Percentiles rank a stretch among this genome's conserved stretches.
phyloP scores from a whole-genome alignment of 2,888 invertebrate species.

The Vesta saturnalis region DNA sequence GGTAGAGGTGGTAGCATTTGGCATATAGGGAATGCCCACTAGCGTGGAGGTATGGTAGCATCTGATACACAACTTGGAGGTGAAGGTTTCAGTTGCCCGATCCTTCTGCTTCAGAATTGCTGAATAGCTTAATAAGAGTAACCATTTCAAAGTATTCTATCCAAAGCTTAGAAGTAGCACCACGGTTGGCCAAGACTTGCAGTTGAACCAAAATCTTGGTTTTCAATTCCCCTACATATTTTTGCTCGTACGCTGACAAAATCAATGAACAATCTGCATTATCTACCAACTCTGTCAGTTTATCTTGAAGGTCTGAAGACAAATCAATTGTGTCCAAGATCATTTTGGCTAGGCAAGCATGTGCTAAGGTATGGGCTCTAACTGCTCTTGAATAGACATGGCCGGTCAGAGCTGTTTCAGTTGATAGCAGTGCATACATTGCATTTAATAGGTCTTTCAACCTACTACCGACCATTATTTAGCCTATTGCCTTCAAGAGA shows the following conservation, averaged over 20 bases:
- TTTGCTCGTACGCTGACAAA: not conserved
- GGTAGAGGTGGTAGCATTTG: constrained; percentile 13
- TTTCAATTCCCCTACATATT: constrained; percentile 12
- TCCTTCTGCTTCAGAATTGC: constrained; percentile 18
- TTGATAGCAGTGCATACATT: too few relatives aligned
- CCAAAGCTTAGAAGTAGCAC: constrained; percentile 19
- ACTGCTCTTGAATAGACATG: not conserved
- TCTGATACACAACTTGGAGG: constrained; percentile 5
- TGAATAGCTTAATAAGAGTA: constrained; percentile 19
- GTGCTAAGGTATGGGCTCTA: not conserved
- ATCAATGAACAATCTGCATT: not conserved
- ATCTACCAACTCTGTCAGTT: not conserved
- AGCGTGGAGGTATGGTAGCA: constrained; percentile 12
- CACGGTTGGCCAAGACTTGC: too few relatives aligned
- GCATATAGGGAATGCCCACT: too few relatives aligned
- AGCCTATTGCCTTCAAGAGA: too few relatives aligned
- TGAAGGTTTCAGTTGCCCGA: constrained; percentile 16
- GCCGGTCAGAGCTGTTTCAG: too few relatives aligned
- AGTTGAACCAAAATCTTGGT: not conserved
- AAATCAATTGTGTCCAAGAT: not conserved
- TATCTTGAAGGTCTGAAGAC: not conserved
- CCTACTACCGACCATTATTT: too few relatives aligned
- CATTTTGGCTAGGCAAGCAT: not conserved
- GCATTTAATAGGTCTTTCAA: too few relatives aligned
- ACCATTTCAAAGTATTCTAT: constrained; percentile 21